Conservation (phyloP, 2,888 invertebrate species). For the Acleris holmiana region DNA sequence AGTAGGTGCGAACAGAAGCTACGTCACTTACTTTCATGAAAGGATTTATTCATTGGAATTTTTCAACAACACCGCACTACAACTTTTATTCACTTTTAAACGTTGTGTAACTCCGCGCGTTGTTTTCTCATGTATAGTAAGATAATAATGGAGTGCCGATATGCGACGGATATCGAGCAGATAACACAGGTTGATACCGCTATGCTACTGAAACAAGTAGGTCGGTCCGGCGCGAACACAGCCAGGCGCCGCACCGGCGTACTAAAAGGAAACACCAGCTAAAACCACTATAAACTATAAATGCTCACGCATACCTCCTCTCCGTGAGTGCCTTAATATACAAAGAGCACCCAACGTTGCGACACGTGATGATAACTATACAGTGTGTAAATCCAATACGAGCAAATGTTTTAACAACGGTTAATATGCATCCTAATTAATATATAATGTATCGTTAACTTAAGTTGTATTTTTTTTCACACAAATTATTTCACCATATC, state of each 20-base stretch:
- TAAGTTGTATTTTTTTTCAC: no score
- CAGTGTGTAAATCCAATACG: no score
- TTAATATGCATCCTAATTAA: no score
- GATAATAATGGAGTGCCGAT: constrained; percentile 61
- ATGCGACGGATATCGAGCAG: constrained; percentile 66
- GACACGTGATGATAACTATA: no score
- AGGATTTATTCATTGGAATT: background rate
- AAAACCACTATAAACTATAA: no score
- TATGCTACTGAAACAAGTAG: constrained; percentile 37
- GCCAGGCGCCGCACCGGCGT: background rate
- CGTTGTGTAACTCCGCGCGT: constrained; percentile 15
- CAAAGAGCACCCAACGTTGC: no score
- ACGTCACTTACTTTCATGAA: constrained; percentile 18
- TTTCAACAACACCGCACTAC: constrained; percentile 12
- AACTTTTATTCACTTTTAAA: constrained; percentile 6
- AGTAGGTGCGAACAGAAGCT: background rate
- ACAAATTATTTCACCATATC: no score
- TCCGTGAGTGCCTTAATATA: no score
- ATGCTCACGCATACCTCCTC: no score
- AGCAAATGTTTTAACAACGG: no score
- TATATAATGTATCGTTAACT: no score
- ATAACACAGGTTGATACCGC: constrained; percentile 51
- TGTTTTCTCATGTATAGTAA: constrained; percentile 27
- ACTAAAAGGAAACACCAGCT: no score
- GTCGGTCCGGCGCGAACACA: constrained; percentile 19